Evolutionary conservation across 1,140 invertebrate species (phyloP).

Genomic region (Listronotus bonariensis): DNA sequence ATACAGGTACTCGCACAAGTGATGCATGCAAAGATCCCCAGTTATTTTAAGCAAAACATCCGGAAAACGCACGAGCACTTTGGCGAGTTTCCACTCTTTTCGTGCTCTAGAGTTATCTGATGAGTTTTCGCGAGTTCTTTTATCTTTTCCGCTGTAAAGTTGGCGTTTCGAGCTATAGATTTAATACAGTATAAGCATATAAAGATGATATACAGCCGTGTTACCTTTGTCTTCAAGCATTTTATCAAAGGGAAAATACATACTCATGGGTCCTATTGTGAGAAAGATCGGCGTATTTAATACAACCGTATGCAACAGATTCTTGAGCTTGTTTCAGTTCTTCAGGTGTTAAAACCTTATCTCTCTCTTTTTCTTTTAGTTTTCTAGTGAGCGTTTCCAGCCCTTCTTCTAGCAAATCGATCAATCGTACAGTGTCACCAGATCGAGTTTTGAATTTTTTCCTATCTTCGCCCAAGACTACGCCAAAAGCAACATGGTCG

Average conservation of each 20-base stretch:
- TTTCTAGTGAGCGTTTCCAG: constrained; percentile 83
- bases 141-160: constrained; percentile 62
- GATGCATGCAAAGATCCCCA: constrained; percentile 85
- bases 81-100: constrained; percentile 94
- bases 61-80: constrained; percentile 83
- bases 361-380: constrained; percentile 87
- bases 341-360: constrained; percentile 81
- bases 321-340: constrained; percentile 86
- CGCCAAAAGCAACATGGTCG: constrained; percentile 94
- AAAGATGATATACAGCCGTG: constrained; percentile 97
- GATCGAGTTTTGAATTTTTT: constrained; percentile 99
- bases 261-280: constrained; percentile 95
- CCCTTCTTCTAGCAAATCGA: constrained; percentile 94
- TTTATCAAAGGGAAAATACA: constrained; percentile 96
- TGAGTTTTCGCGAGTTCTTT: constrained; percentile 62
- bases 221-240: constrained; percentile 99
- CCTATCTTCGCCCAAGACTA: constrained; percentile 97
- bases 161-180: constrained; percentile 84
- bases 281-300: constrained; percentile 97
- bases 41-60: constrained; percentile 86
- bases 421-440: constrained; percentile 91
- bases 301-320: constrained; percentile 96
- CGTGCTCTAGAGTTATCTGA: constrained; percentile 78
- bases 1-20: constrained; percentile 94
- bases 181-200: constrained; percentile 94